Conservation (phyloP, 1,140 invertebrate genomes). For the Sogatella furcifera region DNA sequence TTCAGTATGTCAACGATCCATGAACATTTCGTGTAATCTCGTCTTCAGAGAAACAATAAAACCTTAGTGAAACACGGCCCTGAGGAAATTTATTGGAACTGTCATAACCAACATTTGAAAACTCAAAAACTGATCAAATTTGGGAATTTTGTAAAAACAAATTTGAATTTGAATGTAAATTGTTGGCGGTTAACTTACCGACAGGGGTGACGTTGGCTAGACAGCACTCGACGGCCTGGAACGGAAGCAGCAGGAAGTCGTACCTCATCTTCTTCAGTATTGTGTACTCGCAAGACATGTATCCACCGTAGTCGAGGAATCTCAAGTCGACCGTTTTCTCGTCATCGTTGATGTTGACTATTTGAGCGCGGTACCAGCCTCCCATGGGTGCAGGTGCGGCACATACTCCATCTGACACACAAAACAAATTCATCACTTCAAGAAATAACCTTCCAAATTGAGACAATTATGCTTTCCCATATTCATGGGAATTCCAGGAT, state of each 20-base stretch:
- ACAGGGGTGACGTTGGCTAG: conserved; percentile 78
- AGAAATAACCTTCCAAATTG: too few relatives aligned
- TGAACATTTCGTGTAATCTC: too few relatives aligned
- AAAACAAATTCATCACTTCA: conserved; percentile 13
- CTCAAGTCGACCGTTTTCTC: conserved; percentile 66
- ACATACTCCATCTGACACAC: conserved; percentile 73
- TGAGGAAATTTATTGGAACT: too few relatives aligned
- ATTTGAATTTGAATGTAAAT: too few relatives aligned
- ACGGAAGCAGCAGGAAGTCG: conserved; percentile 86
- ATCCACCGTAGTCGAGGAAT: conserved; percentile 91
- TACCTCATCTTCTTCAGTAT: conserved; percentile 76
- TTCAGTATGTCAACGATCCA: too few relatives aligned
- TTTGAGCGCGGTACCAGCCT: conserved; percentile 81
- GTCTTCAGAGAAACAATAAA: too few relatives aligned
- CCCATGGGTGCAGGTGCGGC: conserved; percentile 61
- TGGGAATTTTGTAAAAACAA: too few relatives aligned
- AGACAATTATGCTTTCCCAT: too few relatives aligned
- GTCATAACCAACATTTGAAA: too few relatives aligned
- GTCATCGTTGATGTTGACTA: conserved; percentile 57
- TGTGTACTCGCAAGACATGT: conserved; percentile 58
- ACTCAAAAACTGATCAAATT: too few relatives aligned
- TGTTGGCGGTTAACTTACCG: conserved; percentile 45
- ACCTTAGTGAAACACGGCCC: too few relatives aligned
- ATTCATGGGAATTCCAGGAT: too few relatives aligned
- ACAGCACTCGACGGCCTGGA: conserved; percentile 91